These are phyloP conservation scores for Microctonus brassicae DNA, from an alignment of 2,888 invertebrate species.

Conservation along the genomic window DNA sequence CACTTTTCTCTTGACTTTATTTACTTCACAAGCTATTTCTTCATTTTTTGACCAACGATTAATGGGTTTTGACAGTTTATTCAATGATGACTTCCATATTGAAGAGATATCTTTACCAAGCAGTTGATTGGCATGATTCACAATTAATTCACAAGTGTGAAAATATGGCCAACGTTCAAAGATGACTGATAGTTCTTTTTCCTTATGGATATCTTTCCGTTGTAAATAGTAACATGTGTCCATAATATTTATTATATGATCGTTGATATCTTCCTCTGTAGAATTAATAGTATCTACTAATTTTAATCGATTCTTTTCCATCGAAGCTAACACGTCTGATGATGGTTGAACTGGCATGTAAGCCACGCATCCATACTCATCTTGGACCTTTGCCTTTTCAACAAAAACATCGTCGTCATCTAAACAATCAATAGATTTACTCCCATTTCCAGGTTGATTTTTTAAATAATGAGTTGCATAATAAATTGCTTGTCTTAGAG, in stretches of 20 bases:
- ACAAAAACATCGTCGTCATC: too few relatives aligned
- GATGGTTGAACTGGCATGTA: constrained; percentile 3
- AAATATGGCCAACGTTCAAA: constrained; percentile 6
- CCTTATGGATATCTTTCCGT: neutral
- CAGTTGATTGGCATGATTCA: neutral
- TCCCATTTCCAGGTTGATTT: too few relatives aligned
- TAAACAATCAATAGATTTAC: too few relatives aligned
- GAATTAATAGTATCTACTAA: neutral
- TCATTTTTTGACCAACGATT: neutral
- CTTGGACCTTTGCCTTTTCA: too few relatives aligned
- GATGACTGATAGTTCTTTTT: neutral
- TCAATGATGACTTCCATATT: neutral
- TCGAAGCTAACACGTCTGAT: neutral
- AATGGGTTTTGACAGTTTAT: neutral
- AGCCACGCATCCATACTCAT: neutral
- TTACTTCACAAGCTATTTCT: neutral
- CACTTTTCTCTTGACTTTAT: neutral
- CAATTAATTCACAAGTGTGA: neutral
- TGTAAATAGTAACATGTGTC: neutral
- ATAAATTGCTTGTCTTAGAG: too few relatives aligned
- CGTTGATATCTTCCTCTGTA: neutral
- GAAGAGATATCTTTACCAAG: neutral
- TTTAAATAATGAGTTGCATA: too few relatives aligned
- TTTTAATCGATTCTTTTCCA: neutral
- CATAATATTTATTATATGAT: neutral